A percentile compares a stretch with the other conserved stretches of the same genome.
phyloP scores from a whole-genome alignment of 2,888 invertebrate genomes.

The Drosophila vallismaia region DNA sequence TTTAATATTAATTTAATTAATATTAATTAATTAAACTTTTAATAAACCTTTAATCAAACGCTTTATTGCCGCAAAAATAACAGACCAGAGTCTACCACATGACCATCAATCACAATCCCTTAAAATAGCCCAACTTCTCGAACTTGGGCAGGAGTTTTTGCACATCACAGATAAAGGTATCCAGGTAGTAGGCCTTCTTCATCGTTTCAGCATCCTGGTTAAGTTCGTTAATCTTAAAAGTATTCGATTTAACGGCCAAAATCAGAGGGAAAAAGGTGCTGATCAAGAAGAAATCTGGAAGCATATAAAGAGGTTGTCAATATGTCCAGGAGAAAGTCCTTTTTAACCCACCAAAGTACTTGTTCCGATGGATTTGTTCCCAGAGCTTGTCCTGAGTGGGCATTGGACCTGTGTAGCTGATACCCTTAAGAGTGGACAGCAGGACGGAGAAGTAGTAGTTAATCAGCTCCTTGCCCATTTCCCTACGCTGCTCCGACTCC shows the following conservation, averaged over 20 bases:
- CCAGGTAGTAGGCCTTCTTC: conserved; percentile 22
- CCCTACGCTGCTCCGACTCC: conserved; percentile 51
- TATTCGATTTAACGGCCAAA: conserved; percentile 17
- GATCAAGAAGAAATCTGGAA: conserved; percentile 35
- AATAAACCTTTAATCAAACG: neutral
- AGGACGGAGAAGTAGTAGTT: conserved; percentile 65
- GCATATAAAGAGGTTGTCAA: neutral
- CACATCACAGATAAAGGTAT: conserved; percentile 42
- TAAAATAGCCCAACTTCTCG: conserved; percentile 47
- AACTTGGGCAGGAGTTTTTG: conserved; percentile 35
- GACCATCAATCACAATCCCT: conserved; percentile 18
- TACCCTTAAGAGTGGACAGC: conserved; percentile 53
- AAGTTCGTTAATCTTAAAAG: conserved; percentile 4
- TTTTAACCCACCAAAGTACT: conserved; percentile 52
- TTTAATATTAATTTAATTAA: too few relatives aligned
- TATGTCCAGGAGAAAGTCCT: neutral
- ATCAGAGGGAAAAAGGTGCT: conserved; percentile 42
- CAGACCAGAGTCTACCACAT: neutral
- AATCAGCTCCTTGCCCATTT: conserved; percentile 54
- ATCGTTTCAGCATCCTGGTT: conserved; percentile 30
- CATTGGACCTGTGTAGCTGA: conserved; percentile 59
- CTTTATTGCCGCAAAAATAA: neutral
- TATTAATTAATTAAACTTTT: too few relatives aligned
- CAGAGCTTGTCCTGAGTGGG: conserved; percentile 66
- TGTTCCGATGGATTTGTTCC: conserved; percentile 51